Base-by-base conservation (phyloP, 2,888 invertebrate species). In the Brachyptera putata region DNA sequence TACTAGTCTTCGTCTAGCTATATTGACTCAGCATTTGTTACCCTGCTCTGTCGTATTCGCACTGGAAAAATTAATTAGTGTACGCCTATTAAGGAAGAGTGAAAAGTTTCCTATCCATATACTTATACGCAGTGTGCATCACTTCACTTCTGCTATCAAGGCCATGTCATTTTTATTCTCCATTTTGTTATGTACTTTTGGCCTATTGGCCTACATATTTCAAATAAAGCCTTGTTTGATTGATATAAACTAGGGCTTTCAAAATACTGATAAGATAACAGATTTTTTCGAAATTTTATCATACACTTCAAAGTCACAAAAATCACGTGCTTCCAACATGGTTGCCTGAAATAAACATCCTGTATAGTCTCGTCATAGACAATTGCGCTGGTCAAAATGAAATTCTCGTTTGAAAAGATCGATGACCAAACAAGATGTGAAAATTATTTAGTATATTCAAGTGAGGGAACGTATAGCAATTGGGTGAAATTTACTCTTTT, bases 201-300 rank as follows among this genome's bases (percentile, higher is more conserved):
- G 30, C 53, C 53, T 53, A 34, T 53, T 53, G 53, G 36, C 53
- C 53, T 53, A 36, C 13, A 16, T 30, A n/a, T 36, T 18, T 53
- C 34, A 30, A 24, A 46, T 46, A 46, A 36, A 53, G 37, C 36
- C 53, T 1, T 21, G 53, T 24, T 53, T 53, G n/a, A n/a, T n/a
- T n/a, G 18, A 22, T 21, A 36, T 11, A 53, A 53, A 53, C 21
- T 53, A 36, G 53, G 53, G 21, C 21, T 36, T 53, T 53, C 36
- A 53, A 53, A 53, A 53, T 18, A 22, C 36, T 36, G 53, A 53
- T 53, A 36, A 53, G 53, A 53, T 53, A 53, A 53, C 18, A 21
- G 13, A 34, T 34, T 53, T 53, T 53, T 53, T 53, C 36, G 18
- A 53, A 46, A 53, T 34, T 34, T 50, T 53, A 53, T 53, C 53